phyloP scores from a whole-genome alignment of 2,888 invertebrate genomes.

The Drosophila subsilvestris region DNA sequence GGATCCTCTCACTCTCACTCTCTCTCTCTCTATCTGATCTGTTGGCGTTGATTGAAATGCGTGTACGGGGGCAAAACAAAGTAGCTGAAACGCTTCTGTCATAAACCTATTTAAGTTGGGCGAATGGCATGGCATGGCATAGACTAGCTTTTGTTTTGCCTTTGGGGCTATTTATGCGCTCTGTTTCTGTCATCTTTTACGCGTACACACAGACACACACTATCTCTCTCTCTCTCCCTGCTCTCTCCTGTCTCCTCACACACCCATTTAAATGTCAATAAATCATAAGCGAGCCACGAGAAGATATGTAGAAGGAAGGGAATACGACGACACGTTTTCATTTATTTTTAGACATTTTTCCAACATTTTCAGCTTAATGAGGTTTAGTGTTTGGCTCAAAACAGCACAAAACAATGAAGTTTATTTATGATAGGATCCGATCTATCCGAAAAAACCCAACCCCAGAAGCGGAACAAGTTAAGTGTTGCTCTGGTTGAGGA shows the following conservation, averaged over 20 bases:
- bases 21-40: slow-evolving; percentile 44
- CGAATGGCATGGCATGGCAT: slow-evolving; percentile 17
- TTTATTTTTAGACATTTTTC: slow-evolving; percentile 45
- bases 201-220: slow-evolving; percentile 31
- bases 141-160: slow-evolving; percentile 14
- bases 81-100: slow-evolving; percentile 38
- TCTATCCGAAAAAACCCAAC: not conserved
- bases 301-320: not conserved
- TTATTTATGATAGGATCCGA: slow-evolving; percentile 52
- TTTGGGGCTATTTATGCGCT: slow-evolving; percentile 41
- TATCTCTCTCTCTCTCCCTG: not conserved
- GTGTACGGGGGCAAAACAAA: slow-evolving; percentile 27
- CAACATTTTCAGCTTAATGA: slow-evolving; percentile 53
- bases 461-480: slow-evolving; percentile 24
- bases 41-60: slow-evolving; percentile 38
- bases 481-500: not conserved
- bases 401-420: slow-evolving; percentile 49
- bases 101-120: slow-evolving; percentile 33
- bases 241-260: not conserved
- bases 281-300: slow-evolving; percentile 59
- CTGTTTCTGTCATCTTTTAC: slow-evolving; percentile 30
- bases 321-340: slow-evolving; percentile 43
- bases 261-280: slow-evolving; percentile 72
- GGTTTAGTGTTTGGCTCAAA: slow-evolving; percentile 62
- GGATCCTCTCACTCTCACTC: slow-evolving; percentile 39